Evolutionary conservation across 2,113 vertebrate species (phyloP).

Genomic region (Chloropsis hardwickii): DNA sequence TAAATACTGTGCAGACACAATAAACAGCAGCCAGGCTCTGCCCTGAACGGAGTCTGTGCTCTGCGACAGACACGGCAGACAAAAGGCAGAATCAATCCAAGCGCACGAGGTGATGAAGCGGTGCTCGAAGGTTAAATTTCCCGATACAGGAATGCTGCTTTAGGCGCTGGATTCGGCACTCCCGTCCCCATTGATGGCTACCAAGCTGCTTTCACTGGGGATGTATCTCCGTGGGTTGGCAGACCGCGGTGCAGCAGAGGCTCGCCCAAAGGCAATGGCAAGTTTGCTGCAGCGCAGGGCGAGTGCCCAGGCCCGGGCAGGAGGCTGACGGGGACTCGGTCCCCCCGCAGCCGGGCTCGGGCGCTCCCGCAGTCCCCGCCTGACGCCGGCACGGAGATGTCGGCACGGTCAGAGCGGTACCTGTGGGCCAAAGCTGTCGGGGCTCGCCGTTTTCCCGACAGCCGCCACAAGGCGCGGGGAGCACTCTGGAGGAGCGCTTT

Average conservation of each 20-base stretch:
- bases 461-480: not conserved
- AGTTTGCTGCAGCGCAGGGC: fast-evolving
- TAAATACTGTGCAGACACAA: not conserved
- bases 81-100: not conserved
- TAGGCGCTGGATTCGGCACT: not conserved
- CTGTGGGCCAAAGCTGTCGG: fast-evolving
- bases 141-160: fast-evolving
- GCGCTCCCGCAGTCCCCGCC: not conserved
- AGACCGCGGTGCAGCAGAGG: fast-evolving
- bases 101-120: not conserved
- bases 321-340: fast-evolving
- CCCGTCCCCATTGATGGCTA: fast-evolving
- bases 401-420: fast-evolving
- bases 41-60: fast-evolving
- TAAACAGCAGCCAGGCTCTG: not conserved
- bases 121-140: not conserved
- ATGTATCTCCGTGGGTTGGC: fast-evolving
- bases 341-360: not conserved
- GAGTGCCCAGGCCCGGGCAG: fast-evolving
- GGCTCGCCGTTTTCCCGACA: fast-evolving
- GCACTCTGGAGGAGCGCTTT: fast-evolving
- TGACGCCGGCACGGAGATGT: fast-evolving
- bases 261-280: fast-evolving
- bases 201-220: not conserved
- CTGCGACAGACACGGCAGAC: not conserved